A percentile compares a stretch with the other conserved stretches of the same genome.
These are phyloP conservation scores for Alloscopus bannaensis DNA, from an alignment of 2,888 invertebrate species.

Conservation along the genomic window DNA sequence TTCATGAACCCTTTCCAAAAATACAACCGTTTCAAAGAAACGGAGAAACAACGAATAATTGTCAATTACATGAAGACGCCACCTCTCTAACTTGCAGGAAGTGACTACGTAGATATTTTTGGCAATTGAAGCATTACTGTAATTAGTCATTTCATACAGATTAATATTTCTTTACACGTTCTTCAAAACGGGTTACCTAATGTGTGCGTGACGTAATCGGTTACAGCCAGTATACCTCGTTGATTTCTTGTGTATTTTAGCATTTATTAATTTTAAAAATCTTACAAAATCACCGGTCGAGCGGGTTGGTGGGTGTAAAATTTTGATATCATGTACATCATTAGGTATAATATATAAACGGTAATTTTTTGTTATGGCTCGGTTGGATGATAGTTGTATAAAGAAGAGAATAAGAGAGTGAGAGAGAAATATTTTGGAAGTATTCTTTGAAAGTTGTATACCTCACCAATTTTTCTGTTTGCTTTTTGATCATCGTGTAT, in stretches of 20 bases:
- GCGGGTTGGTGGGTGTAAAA: neutral
- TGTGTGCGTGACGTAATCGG: neutral
- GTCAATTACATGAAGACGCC: neutral
- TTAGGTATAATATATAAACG: no score
- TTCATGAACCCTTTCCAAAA: neutral
- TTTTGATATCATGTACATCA: neutral
- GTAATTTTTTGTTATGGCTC: conserved; percentile 38
- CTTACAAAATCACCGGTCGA: neutral
- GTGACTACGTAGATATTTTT: no score
- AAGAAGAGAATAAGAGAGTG: conserved; percentile 1
- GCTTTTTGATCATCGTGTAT: neutral
- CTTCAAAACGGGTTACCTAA: neutral
- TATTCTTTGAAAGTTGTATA: conserved; percentile 7
- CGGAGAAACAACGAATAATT: neutral
- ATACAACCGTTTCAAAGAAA: neutral
- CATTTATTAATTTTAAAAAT: neutral
- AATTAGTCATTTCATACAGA: neutral
- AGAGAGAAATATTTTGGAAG: conserved; percentile 26
- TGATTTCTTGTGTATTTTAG: neutral
- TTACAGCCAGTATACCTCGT: neutral
- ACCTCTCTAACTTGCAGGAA: no score
- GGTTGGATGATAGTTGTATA: conserved; percentile 29
- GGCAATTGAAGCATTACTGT: no score
- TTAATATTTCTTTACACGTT: neutral
- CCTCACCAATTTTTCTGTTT: neutral